phyloP scores from a whole-genome alignment of 2,113 vertebrate species.

The Gadus macrocephalus region DNA sequence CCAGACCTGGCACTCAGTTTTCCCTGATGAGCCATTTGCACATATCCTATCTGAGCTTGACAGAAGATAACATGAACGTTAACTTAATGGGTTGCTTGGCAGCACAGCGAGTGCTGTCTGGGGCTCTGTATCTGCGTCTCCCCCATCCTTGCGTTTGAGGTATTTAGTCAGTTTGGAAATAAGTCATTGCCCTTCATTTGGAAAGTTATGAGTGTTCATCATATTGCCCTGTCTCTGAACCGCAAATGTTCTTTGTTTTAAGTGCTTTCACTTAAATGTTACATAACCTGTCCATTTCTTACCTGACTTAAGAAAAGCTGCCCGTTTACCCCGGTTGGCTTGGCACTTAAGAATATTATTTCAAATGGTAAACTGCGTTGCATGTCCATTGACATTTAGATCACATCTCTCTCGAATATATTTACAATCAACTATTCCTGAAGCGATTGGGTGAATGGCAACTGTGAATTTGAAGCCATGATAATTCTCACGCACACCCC shows the following conservation, averaged over 20 bases:
- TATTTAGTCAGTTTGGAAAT: not conserved
- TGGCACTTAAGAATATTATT: slow-evolving; percentile 18
- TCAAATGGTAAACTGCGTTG: not conserved
- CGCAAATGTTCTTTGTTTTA: slow-evolving; percentile 8
- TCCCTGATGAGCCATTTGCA: slow-evolving; percentile 25
- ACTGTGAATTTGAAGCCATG: slow-evolving; percentile 27
- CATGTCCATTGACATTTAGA: slow-evolving; percentile 1
- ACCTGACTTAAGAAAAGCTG: too few relatives aligned
- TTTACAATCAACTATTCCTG: too few relatives aligned
- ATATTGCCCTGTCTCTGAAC: not conserved
- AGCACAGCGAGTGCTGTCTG: not conserved
- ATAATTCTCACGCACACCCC: not conserved
- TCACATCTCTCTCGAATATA: not conserved
- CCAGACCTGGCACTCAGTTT: slow-evolving; percentile 24
- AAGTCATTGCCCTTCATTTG: not conserved
- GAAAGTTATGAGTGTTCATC: not conserved
- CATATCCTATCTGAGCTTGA: slow-evolving; percentile 21
- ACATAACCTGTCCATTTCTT: slow-evolving; percentile 29
- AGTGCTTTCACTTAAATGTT: slow-evolving; percentile 33
- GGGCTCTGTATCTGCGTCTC: slow-evolving; percentile 7
- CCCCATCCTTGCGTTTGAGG: not conserved
- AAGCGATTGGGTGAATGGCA: not conserved
- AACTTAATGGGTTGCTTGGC: slow-evolving; percentile 1
- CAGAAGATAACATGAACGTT: slow-evolving; percentile 14
- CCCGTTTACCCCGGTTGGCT: slow-evolving; percentile 21